Evolutionary conservation across 2,888 invertebrate species (phyloP).

Genomic region (Eurytoma californica): DNA sequence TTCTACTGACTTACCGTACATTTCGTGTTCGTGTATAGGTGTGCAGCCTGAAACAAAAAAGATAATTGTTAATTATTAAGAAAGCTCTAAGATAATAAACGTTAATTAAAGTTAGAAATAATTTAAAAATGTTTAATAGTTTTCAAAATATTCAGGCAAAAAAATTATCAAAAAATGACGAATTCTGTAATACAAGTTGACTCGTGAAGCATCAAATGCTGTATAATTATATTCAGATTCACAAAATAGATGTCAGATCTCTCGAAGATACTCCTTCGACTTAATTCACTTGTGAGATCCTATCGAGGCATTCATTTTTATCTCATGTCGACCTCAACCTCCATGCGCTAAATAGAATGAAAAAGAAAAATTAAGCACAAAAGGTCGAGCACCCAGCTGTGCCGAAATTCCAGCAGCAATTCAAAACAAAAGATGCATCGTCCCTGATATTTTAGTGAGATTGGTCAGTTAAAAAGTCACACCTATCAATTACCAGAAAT

Average conservation of each 20-base stretch:
- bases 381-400: slow-evolving; percentile 14
- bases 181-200: no score
- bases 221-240: not conserved
- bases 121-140: no score
- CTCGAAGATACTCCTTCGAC: not conserved
- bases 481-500: slow-evolving; percentile 23
- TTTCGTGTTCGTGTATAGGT: no score
- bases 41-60: no score
- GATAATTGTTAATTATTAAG: no score
- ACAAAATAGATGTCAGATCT: not conserved
- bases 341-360: not conserved
- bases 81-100: no score
- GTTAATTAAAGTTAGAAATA: no score
- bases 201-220: no score
- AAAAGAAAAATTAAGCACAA: not conserved
- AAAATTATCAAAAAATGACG: no score
- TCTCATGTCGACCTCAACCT: not conserved
- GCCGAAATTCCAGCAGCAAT: slow-evolving; percentile 13
- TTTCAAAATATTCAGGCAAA: no score
- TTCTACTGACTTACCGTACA: not conserved
- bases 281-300: not conserved
- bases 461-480: slow-evolving; percentile 28
- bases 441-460: slow-evolving; percentile 33
- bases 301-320: not conserved
- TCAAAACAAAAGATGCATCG: not conserved